A percentile compares a stretch with the other conserved stretches of the same genome.
phyloP scores from a whole-genome alignment of 2,113 vertebrate species.

The Menura novaehollandiae region DNA sequence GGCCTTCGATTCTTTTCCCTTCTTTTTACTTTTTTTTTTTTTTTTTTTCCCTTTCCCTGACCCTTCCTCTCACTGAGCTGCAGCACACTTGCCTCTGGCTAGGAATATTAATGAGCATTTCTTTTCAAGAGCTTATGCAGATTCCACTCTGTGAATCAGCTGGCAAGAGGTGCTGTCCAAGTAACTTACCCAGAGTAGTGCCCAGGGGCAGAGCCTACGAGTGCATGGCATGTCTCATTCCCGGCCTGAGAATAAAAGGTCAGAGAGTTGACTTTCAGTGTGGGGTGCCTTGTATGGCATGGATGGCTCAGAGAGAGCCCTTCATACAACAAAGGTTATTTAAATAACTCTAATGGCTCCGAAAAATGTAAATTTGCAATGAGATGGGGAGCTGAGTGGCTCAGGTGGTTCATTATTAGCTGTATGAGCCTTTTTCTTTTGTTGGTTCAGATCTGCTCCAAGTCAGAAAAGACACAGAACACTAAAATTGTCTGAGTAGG shows the following conservation, averaged over 20 bases:
- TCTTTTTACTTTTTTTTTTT: neutral
- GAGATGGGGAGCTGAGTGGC: neutral
- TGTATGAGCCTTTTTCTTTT: neutral
- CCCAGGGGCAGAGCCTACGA: neutral
- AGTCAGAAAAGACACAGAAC: neutral
- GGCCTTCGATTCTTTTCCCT: conserved; percentile 25
- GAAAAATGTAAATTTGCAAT: neutral
- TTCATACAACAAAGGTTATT: conserved; percentile 20
- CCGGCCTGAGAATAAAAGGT: conserved; percentile 51
- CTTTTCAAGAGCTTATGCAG: conserved; percentile 63
- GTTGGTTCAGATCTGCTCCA: neutral
- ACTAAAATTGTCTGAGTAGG: neutral
- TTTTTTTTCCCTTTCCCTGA: neutral
- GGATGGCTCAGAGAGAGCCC: neutral
- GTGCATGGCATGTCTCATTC: conserved; percentile 15
- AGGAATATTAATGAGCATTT: conserved; percentile 64
- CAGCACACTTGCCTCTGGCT: conserved; percentile 48
- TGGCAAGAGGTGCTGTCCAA: conserved; percentile 46
- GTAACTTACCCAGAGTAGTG: conserved; percentile 32
- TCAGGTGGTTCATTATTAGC: conserved; percentile 18
- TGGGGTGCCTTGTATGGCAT: neutral
- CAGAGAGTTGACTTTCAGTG: neutral
- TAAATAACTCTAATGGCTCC: conserved; percentile 14
- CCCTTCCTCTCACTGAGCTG: conserved; percentile 47
- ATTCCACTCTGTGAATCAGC: conserved; percentile 50